Evolutionary conservation across 2,888 invertebrate genomes (phyloP).

Genomic region (Ectropis crepuscularia): DNA sequence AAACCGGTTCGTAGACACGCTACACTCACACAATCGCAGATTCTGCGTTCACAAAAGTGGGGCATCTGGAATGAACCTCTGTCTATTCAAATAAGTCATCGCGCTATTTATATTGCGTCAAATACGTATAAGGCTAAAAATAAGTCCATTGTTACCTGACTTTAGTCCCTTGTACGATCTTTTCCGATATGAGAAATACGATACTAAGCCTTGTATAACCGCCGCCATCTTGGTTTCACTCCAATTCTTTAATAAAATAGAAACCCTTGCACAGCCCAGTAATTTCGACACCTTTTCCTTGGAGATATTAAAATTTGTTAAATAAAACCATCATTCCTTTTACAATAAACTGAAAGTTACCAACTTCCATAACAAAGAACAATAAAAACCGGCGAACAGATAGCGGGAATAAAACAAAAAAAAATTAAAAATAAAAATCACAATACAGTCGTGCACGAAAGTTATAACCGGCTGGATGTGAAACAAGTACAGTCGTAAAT

Average conservation of each 20-base stretch:
- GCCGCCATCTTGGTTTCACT: conserved; percentile 26
- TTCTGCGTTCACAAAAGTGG: conserved; percentile 61
- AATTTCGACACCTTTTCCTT: conserved; percentile 8
- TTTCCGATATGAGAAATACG: conserved; percentile 19
- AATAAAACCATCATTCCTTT: conserved; percentile 39
- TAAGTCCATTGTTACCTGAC: conserved; percentile 32
- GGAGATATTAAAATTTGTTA: conserved; percentile 25
- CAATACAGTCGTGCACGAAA: conserved; percentile 77
- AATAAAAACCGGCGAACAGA: conserved; percentile 67
- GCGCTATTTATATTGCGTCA: conserved; percentile 41
- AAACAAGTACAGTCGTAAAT: conserved; percentile 83
- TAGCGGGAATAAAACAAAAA: conserved; percentile 63
- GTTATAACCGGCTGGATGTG: conserved; percentile 77
- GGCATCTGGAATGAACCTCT: conserved; percentile 69
- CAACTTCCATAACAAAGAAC: conserved; percentile 70
- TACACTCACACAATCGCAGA: conserved; percentile 46
- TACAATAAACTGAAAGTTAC: conserved; percentile 47
- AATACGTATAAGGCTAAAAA: conserved; percentile 34
- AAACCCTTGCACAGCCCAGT: conserved; percentile 12
- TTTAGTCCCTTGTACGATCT: conserved; percentile 22
- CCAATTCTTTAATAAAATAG: conserved; percentile 17
- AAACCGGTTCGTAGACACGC: conserved; percentile 69
- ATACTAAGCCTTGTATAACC: conserved; percentile 14
- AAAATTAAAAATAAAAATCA: conserved; percentile 66
- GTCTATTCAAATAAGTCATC: conserved; percentile 42